Evolutionary conservation across 2,888 invertebrate species (phyloP), one percentile per base, ranked within the genome.

Genomic region (Sturmia bella): DNA sequence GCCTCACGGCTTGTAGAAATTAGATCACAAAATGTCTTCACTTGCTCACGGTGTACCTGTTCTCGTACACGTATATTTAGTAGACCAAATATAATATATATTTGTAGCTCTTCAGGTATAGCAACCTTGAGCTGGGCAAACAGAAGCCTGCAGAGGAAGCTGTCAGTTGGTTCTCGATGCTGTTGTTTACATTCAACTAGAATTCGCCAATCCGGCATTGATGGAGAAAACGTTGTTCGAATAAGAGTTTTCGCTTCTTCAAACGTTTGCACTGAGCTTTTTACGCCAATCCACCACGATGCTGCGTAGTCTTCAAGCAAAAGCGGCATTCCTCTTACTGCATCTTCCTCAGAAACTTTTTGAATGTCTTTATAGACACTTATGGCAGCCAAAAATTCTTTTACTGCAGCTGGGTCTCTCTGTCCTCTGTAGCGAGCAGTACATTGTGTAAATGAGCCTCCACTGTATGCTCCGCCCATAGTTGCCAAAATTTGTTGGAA

Each of bases 241-340:
- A 80, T 75, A n/a, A 63, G 56, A 0, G 21, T n/a, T 9, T 50
- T 37, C 5, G 45, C 77, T 12, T 78, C 57, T 21, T 63, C 41
- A 68, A 82, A 78, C 1, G 70, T 74, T 17, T 3, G 1, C 17
- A 70, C 41, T 0, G 3, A 27, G 17, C 54, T 54, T 54, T 80
- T 77, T 2, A 84, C 72, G 4, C 83, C 84, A 48, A 82, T 66
- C 84, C 84, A 84, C 84, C 84, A 84, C 0, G 7, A 70, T n/a
- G 82, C 73, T 6, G 83, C 84, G 61, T 69, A 74, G 15, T 83
- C 84, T 21, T 78, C 70, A 7, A 1, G 83, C 27, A 83, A 59
- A 0, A 84, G 64, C 0, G 84, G 79, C 52, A 84, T 79, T n/a
- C 82, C 82, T 17, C 75, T 50, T 9, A 84, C 37, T 4, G 83